These are phyloP conservation scores for Lethrus apterus DNA, from an alignment of 1,140 invertebrate species.

Conservation along the genomic window DNA sequence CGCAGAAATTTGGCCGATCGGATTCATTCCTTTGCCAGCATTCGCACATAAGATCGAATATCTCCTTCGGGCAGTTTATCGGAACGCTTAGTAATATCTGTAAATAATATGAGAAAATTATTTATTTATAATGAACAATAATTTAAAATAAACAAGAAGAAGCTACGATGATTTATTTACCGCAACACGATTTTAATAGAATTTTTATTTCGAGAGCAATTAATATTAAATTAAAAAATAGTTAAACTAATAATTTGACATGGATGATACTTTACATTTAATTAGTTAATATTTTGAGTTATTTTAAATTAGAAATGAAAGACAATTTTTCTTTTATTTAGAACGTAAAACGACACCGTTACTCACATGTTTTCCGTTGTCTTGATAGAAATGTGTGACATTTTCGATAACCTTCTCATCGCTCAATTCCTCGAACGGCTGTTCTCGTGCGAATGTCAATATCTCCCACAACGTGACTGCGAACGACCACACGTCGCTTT, in stretches of 20 bases:
- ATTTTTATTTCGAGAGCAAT: too few species aligned
- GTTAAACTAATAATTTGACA: too few species aligned
- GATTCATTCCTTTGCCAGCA: slow-evolving; percentile 79
- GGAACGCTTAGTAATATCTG: slow-evolving; percentile 67
- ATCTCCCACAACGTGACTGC: slow-evolving; percentile 88
- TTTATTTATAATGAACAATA: too few species aligned
- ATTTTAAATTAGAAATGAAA: background rate
- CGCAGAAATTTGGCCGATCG: slow-evolving; percentile 75
- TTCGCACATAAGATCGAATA: slow-evolving; percentile 83
- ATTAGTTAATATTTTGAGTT: background rate
- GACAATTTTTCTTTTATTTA: slow-evolving; percentile 5
- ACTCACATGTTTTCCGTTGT: slow-evolving; percentile 54
- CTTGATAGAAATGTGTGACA: slow-evolving; percentile 61
- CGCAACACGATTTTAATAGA: too few species aligned
- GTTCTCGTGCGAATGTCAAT: slow-evolving; percentile 73
- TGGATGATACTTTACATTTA: background rate
- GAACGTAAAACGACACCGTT: too few species aligned
- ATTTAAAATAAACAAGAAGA: too few species aligned
- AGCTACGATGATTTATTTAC: too few species aligned
- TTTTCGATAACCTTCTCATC: slow-evolving; percentile 78
- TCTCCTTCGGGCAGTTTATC: slow-evolving; percentile 71
- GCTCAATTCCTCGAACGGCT: slow-evolving; percentile 70
- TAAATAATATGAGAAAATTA: slow-evolving; percentile 19
- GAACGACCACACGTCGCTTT: slow-evolving; percentile 85
- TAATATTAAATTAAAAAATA: too few species aligned